Evolutionary conservation across 1,140 invertebrate genomes (phyloP).

Genomic region (Octopus bimaculoides): DNA sequence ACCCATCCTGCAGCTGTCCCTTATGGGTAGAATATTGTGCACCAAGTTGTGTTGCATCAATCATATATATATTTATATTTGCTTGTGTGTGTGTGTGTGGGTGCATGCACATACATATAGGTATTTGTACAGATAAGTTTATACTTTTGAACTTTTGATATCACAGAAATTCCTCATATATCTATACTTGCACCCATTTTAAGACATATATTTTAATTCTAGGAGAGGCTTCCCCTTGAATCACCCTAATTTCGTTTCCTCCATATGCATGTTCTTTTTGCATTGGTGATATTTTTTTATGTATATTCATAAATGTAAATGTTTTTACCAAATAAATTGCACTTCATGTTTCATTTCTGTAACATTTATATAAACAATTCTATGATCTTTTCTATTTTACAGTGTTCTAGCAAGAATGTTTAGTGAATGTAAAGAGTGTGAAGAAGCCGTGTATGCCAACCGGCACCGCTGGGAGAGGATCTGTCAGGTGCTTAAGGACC

Average conservation of each 20-base stretch:
- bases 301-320: not conserved
- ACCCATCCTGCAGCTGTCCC: too few relatives aligned
- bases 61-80: too few relatives aligned
- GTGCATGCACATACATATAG: too few relatives aligned
- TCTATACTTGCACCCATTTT: too few relatives aligned
- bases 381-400: constrained; percentile 17
- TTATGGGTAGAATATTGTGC: too few relatives aligned
- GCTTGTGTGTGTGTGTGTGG: too few relatives aligned
- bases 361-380: constrained; percentile 22
- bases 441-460: constrained; percentile 47
- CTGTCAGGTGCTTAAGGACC: constrained; percentile 35
- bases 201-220: too few relatives aligned
- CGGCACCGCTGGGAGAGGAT: constrained; percentile 51
- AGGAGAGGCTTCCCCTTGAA: too few relatives aligned
- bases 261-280: not conserved
- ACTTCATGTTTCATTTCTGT: constrained; percentile 18
- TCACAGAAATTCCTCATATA: too few relatives aligned
- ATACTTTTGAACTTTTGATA: too few relatives aligned
- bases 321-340: not conserved
- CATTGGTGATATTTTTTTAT: not conserved
- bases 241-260: not conserved
- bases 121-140: too few relatives aligned
- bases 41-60: too few relatives aligned
- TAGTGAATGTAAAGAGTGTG: constrained; percentile 32
- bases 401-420: constrained; percentile 51